A percentile compares a stretch with the other conserved stretches of the same genome.
phyloP scores from a whole-genome alignment of 2,797 vertebrate species.

The Phataginus tricuspis region DNA sequence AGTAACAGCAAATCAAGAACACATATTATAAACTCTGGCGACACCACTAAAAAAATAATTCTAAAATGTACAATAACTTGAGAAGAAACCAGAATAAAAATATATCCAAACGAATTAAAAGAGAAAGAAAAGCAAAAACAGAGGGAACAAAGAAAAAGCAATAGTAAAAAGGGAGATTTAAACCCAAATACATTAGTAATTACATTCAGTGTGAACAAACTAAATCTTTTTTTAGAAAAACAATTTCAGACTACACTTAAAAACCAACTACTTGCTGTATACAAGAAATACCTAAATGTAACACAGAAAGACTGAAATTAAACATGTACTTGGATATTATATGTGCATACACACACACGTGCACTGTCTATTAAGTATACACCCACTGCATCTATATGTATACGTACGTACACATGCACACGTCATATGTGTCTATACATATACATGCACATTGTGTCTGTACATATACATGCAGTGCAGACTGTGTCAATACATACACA shows the following conservation, averaged over 20 bases:
- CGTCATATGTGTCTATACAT: too few species aligned
- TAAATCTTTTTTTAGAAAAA: neutral
- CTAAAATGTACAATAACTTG: fast-evolving
- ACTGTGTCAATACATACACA: too few species aligned
- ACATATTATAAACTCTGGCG: neutral
- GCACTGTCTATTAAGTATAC: too few species aligned
- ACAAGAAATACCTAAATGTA: neutral
- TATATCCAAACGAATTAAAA: neutral
- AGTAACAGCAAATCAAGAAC: fast-evolving
- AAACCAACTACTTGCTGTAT: neutral
- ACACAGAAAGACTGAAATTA: neutral
- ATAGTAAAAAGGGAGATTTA: neutral
- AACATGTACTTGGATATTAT: too few species aligned
- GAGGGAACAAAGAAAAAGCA: neutral
- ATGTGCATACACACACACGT: too few species aligned
- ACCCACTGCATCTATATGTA: too few species aligned
- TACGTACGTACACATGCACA: neutral
- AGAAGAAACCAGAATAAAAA: neutral
- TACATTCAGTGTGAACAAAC: neutral
- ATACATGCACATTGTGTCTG: too few species aligned
- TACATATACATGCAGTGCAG: too few species aligned
- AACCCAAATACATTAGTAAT: neutral
- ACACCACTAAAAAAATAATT: neutral
- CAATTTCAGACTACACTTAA: neutral
- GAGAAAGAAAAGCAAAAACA: neutral